These are phyloP conservation scores for Sceliomorpha sp. DNA, from an alignment of 2,888 invertebrate species.

Conservation along the genomic window DNA sequence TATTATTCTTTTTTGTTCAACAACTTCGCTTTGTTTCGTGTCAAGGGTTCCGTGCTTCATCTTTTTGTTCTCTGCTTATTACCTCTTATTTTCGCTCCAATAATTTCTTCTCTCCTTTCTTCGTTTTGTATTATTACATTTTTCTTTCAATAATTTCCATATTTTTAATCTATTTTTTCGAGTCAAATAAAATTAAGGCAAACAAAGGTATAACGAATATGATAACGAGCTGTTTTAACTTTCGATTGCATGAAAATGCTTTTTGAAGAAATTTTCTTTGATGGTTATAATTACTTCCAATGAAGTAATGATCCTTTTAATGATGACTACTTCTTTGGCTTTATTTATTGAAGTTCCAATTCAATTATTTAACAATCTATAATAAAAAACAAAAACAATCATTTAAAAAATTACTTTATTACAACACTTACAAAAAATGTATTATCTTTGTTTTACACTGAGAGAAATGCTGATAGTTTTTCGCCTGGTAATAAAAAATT, in stretches of 20 bases:
- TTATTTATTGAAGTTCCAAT: too few species aligned
- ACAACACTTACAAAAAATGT: too few species aligned
- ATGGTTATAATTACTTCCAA: too few species aligned
- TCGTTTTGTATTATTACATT: slow-evolving; percentile 1
- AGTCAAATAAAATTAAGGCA: background rate
- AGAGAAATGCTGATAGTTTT: too few species aligned
- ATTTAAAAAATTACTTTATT: too few species aligned
- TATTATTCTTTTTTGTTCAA: background rate
- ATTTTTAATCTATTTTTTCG: background rate
- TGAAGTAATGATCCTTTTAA: too few species aligned
- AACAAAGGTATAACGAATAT: background rate
- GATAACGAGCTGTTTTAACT: slow-evolving; percentile 1
- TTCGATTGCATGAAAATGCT: background rate
- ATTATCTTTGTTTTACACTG: too few species aligned
- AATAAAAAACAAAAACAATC: too few species aligned
- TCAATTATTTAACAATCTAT: too few species aligned
- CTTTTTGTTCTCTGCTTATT: slow-evolving; percentile 4
- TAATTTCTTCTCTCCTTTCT: background rate
- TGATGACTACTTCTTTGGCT: too few species aligned
- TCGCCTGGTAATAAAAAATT: too few species aligned
- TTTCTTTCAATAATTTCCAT: slow-evolving; percentile 1
- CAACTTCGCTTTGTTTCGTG: background rate
- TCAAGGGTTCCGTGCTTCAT: background rate
- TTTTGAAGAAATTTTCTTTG: background rate
- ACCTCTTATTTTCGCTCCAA: slow-evolving; percentile 2